Percentiles rank a stretch among this genome's conserved stretches.
Evolutionary conservation across 2,888 invertebrate genomes (phyloP).

Genomic region (Lepetodrilus schrolli): DNA sequence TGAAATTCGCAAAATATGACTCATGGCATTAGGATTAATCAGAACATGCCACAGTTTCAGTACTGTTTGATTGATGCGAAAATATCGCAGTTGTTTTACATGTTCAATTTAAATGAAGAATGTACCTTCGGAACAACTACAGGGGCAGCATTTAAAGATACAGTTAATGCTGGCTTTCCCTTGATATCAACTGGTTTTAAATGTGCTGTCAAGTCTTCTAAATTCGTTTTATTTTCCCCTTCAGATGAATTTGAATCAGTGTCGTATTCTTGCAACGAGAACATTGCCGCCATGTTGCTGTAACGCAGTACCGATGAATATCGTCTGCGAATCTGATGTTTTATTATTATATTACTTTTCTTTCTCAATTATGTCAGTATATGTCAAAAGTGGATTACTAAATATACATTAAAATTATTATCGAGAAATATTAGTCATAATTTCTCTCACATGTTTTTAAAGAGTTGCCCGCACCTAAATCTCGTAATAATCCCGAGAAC

Average conservation of each 20-base stretch:
- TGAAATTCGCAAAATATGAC: too few relatives aligned
- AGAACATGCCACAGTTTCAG: too few relatives aligned
- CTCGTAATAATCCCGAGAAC: not conserved
- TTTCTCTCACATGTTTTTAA: not conserved
- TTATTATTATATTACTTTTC: not conserved
- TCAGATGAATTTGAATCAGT: slow-evolving; percentile 84
- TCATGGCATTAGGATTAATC: too few relatives aligned
- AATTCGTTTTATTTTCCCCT: slow-evolving; percentile 68
- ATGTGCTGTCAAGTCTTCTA: slow-evolving; percentile 62
- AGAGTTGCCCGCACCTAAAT: not conserved
- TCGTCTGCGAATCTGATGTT: not conserved
- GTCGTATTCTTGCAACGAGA: slow-evolving; percentile 80
- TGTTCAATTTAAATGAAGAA: too few relatives aligned
- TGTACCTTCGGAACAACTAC: slow-evolving; percentile 84
- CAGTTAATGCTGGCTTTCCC: slow-evolving; percentile 49
- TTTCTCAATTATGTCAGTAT: too few relatives aligned
- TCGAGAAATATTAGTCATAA: too few relatives aligned
- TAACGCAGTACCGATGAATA: not conserved
- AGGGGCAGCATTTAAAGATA: slow-evolving; percentile 85
- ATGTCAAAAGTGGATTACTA: too few relatives aligned
- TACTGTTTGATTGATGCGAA: too few relatives aligned
- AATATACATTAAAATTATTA: too few relatives aligned
- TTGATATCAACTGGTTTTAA: slow-evolving; percentile 59
- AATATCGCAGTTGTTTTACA: too few relatives aligned
- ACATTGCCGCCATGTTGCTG: slow-evolving; percentile 13